phyloP scores from a whole-genome alignment of 37 sponge, comb jelly and placozoan species.

The Ephydatia muelleri region DNA sequence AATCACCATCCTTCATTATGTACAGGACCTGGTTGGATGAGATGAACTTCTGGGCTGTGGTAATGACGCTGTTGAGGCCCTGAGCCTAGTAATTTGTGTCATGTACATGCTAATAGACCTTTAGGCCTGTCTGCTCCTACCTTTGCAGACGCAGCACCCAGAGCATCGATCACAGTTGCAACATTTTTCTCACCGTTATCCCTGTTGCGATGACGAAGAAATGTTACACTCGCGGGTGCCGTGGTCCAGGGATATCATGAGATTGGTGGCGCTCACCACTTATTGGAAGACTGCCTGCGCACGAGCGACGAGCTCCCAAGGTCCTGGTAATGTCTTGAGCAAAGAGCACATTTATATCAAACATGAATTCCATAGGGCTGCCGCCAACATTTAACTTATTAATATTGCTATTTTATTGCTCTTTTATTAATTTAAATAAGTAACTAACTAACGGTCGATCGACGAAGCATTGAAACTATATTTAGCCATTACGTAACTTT shows the following conservation, averaged over 20 bases:
- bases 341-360: conserved; percentile 56
- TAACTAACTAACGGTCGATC: no score
- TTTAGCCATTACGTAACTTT: no score
- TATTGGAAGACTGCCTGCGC: conserved; percentile 1
- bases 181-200: not conserved
- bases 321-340: conserved; percentile 61
- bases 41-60: conserved; percentile 58
- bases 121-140: conserved; percentile 6
- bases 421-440: no score
- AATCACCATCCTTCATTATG: conserved; percentile 47
- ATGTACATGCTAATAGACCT: not conserved
- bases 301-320: conserved; percentile 26
- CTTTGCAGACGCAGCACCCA: conserved; percentile 79
- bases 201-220: no score
- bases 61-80: conserved; percentile 67
- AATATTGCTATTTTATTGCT: not conserved
- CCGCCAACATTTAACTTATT: not conserved
- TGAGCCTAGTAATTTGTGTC: conserved; percentile 56
- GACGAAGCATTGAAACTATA: no score
- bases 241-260: no score
- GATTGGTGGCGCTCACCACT: not conserved
- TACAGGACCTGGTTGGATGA: conserved; percentile 65
- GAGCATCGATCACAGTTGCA: conserved; percentile 40
- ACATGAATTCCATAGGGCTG: conserved; percentile 78
- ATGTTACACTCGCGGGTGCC: no score